phyloP scores from a whole-genome alignment of 2,113 vertebrate genomes.

The Lethenteron reissneri region DNA sequence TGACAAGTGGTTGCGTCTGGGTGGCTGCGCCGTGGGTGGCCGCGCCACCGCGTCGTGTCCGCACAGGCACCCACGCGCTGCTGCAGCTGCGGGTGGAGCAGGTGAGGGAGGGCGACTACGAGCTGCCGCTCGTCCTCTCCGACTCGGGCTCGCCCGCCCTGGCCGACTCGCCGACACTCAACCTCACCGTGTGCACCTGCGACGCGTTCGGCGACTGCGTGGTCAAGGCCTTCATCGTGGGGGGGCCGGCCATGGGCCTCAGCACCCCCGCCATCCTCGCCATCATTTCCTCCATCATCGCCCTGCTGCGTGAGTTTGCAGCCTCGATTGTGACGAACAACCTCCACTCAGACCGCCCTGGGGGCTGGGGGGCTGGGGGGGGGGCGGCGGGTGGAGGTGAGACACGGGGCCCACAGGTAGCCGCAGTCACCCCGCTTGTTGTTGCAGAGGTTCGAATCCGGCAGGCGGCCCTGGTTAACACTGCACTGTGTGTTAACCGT shows the following conservation, averaged over 20 bases:
- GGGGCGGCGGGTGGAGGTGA: no score
- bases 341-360: no score
- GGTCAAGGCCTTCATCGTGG: constrained; percentile 25
- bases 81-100: constrained; percentile 26
- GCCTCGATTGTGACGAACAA: no score
- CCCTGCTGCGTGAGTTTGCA: constrained; percentile 43
- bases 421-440: no score
- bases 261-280: constrained; percentile 42
- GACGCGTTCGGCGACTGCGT: constrained; percentile 31
- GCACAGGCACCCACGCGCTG: constrained; percentile 42
- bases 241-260: constrained; percentile 32
- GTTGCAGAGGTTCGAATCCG: no score
- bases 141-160: constrained; percentile 46
- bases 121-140: constrained; percentile 32
- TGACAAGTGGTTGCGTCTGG: no score
- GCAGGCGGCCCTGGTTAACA: no score
- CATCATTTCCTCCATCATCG: constrained; percentile 29
- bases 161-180: constrained; percentile 28
- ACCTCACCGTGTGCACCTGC: constrained; percentile 54
- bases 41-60: no score
- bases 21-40: no score
- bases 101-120: constrained; percentile 31
- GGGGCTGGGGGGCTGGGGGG: no score
- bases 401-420: no score
- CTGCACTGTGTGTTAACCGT: no score